Evolutionary conservation across 2,888 invertebrate species (phyloP), one percentile per base, ranked within the genome.

Genomic region (Rhabditoides inermis): DNA sequence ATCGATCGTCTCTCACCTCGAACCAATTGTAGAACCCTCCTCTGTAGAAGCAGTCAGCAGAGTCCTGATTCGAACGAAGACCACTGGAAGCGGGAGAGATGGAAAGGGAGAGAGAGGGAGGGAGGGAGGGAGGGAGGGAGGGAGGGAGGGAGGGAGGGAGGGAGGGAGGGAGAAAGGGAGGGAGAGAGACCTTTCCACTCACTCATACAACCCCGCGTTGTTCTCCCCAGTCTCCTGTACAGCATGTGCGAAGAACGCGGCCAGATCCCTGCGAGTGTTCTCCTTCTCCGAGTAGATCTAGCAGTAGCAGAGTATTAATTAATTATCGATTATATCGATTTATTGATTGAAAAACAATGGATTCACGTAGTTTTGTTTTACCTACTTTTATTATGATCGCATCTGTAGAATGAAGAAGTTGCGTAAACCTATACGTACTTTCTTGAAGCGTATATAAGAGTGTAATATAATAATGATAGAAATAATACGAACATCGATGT

Each of bases 21-120:
- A 70, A 70, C 72, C 72, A 72, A 47, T 72, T 70, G 61, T 65
- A 72, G 60, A 72, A 70, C 2, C 72, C 72, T 28, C 72, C 72
- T 1, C 70, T 63, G 44, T 70, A 72, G 60, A 70, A 72, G 49
- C 72, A 72, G 44, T 68, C 64, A 27, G 57, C 54, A 0, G 70
- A 69, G 2, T 62, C 57, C 45, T 64, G 54, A 30, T 49, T 36
- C 5, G 53, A 7, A 32, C 32, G 32, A 15, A 32, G 32, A 32
- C 15, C 7, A 32, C 7, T 7, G 10, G 32, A 32, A 32, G 7
- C 7, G 15, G 32, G 15, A 32, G 32, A 15, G 7, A 10, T 32
- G 7, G 32, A 32, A 32, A 32, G 10, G 15, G 32, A 10, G 15
- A 32, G 32, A 10, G 7, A 32, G 15, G 7, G 32, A 32, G 15